These are phyloP conservation scores for Agelaius tricolor DNA, from an alignment of 2,113 vertebrate species.

Conservation along the genomic window DNA sequence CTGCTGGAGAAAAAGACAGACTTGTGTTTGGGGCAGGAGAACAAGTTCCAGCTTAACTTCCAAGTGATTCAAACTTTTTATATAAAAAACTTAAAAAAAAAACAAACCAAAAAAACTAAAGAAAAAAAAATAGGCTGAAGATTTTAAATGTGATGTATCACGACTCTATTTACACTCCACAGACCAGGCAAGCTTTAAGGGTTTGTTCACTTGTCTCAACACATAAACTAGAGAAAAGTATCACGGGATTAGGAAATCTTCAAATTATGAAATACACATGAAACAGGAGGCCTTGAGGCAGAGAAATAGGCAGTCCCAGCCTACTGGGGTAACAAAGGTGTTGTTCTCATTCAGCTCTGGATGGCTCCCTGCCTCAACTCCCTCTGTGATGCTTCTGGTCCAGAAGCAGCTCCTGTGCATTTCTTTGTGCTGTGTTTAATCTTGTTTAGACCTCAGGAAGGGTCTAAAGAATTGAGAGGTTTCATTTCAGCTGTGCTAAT, in stretches of 20 bases:
- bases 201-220: neutral
- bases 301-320: neutral
- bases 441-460: accelerated
- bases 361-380: neutral
- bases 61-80: neutral
- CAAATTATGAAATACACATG: neutral
- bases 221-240: neutral
- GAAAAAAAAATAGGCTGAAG: neutral
- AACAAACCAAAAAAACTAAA: too few relatives aligned
- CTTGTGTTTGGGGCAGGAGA: neutral
- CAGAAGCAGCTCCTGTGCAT: neutral
- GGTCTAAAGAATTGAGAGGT: neutral
- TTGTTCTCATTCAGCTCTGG: neutral
- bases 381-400: neutral
- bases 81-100: neutral
- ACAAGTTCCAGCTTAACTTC: neutral
- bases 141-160: neutral
- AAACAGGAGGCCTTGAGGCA: neutral
- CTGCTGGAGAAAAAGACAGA: neutral
- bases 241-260: neutral
- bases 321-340: accelerated
- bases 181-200: neutral
- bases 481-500: neutral
- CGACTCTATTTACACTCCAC: neutral
- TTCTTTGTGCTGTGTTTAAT: neutral